A percentile compares a stretch with the other conserved stretches of the same genome.
Conservation (phyloP, 2,888 invertebrate species). For the Caenorhabditis sp. region DNA sequence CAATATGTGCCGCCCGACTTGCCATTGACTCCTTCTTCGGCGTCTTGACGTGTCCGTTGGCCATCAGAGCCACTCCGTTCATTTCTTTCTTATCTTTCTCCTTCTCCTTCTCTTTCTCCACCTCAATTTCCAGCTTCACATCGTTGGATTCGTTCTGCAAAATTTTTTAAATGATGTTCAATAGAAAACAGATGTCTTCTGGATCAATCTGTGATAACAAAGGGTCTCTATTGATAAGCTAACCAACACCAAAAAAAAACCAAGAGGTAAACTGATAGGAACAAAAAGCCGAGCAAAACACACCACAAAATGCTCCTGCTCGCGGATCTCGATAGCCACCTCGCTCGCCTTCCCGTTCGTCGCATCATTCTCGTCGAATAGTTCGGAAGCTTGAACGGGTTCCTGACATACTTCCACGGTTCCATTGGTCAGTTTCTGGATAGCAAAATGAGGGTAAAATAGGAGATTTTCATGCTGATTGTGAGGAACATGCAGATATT, state of each 20-base stretch:
- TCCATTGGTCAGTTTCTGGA: conserved; percentile 12
- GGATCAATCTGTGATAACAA: no score
- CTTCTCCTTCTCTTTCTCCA: conserved; percentile 14
- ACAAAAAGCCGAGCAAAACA: no score
- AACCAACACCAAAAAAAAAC: not conserved
- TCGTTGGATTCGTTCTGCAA: conserved; percentile 44
- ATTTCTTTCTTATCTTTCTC: not conserved
- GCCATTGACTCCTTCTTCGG: conserved; percentile 51
- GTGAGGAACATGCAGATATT: no score
- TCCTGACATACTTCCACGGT: conserved; percentile 37
- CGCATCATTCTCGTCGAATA: conserved; percentile 41
- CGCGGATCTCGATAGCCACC: conserved; percentile 35
- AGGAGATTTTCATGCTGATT: not conserved
- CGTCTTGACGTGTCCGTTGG: conserved; percentile 35
- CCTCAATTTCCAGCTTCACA: conserved; percentile 2
- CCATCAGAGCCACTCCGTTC: conserved; percentile 40
- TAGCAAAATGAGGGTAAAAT: not conserved
- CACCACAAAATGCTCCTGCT: conserved; percentile 55
- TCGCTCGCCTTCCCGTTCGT: conserved; percentile 17
- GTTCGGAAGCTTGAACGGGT: conserved; percentile 35
- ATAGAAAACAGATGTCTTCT: no score
- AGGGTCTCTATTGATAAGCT: not conserved
- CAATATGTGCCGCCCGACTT: conserved; percentile 52
- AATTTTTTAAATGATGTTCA: not conserved
- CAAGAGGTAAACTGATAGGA: no score